phyloP scores from a whole-genome alignment of 2,113 vertebrate genomes.

The Lophura nycthemera region DNA sequence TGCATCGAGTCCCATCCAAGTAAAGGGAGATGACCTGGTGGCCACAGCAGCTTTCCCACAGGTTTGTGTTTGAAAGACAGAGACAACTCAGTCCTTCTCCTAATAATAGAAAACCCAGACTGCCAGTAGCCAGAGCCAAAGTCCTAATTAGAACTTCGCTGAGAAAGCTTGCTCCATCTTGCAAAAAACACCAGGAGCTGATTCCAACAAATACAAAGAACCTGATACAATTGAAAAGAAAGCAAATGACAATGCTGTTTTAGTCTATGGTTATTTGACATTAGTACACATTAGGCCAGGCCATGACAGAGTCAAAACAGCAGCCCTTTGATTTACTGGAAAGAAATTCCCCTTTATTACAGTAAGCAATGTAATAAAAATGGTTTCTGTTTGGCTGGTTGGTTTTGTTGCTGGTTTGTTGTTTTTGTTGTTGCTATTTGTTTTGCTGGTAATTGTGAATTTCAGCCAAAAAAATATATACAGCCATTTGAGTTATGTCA shows the following conservation, averaged over 20 bases:
- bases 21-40: not conserved
- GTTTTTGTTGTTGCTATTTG: not conserved
- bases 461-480: not conserved
- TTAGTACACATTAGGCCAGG: not conserved
- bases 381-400: not conserved
- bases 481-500: not conserved
- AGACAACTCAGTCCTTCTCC: not conserved
- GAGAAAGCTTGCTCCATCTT: not conserved
- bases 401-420: not conserved
- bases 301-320: not conserved
- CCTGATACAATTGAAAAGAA: not conserved
- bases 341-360: not conserved
- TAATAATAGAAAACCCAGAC: not conserved
- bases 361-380: not conserved
- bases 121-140: not conserved
- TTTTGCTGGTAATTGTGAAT: not conserved
- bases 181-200: not conserved
- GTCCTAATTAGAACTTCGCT: not conserved
- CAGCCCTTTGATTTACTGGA: not conserved
- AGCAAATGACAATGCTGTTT: not conserved
- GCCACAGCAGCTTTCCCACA: not conserved
- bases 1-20: not conserved
- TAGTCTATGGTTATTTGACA: not conserved
- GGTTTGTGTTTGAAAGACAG: not conserved
- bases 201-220: not conserved